phyloP scores from a whole-genome alignment of 2,797 vertebrate species.

The Gymnopithys bicolor region DNA sequence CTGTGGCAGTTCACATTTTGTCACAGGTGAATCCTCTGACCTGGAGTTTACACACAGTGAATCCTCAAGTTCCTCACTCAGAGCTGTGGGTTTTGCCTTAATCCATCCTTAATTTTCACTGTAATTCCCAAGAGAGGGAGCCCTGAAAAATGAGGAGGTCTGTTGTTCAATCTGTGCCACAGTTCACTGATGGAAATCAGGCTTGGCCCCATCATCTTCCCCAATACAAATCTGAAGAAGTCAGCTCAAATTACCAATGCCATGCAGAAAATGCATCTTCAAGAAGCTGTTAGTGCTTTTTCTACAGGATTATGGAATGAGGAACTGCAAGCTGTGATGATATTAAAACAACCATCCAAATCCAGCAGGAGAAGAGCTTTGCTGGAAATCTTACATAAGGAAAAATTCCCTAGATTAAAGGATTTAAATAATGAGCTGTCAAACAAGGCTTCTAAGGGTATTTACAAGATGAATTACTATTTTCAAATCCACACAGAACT shows the following conservation, averaged over 20 bases:
- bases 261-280: not conserved
- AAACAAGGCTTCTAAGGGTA: not conserved
- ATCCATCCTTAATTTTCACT: not conserved
- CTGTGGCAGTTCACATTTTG: not conserved
- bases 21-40: not conserved
- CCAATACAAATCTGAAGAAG: not conserved
- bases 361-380: not conserved
- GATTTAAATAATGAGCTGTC: not conserved
- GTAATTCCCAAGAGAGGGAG: not conserved
- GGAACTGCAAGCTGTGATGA: not conserved
- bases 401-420: not conserved
- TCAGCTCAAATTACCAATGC: not conserved
- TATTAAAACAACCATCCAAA: not conserved
- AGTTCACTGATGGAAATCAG: not conserved
- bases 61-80: not conserved
- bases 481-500: conserved; percentile 10
- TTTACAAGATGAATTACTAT: not conserved
- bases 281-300: not conserved
- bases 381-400: not conserved
- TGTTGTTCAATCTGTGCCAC: not conserved
- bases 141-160: fast-evolving
- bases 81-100: not conserved
- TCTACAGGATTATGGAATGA: not conserved
- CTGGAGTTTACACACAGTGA: not conserved
- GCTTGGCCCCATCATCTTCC: not conserved